These are phyloP conservation scores for Enteromius treurensis DNA, from an alignment of 2,797 vertebrate species.

Conservation along the genomic window DNA sequence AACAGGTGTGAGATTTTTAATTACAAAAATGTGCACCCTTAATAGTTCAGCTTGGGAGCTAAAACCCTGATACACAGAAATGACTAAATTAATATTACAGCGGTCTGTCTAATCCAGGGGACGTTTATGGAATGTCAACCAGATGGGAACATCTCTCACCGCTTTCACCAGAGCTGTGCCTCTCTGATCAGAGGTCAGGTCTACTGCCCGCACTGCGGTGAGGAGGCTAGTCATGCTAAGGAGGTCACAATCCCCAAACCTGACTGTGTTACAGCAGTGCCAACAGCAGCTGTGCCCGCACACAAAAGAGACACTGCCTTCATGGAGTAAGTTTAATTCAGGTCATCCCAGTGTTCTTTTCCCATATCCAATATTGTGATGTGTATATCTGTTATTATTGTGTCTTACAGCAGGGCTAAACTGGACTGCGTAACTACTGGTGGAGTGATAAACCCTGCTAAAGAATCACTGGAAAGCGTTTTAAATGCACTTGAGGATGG, in stretches of 20 bases:
- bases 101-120: constrained; percentile 76
- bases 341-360: not conserved
- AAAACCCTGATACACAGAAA: not conserved
- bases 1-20: not conserved
- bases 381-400: constrained; percentile 11
- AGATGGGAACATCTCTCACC: constrained; percentile 92
- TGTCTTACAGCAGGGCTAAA: constrained; percentile 41
- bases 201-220: constrained; percentile 96
- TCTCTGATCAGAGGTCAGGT: constrained; percentile 85
- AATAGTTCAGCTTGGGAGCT: not conserved
- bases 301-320: constrained; percentile 82
- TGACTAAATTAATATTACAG: constrained; percentile 27
- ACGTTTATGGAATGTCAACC: constrained; percentile 96
- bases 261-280: constrained; percentile 68
- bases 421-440: constrained; percentile 45
- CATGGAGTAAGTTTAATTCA: constrained; percentile 55
- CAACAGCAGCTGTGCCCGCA: constrained; percentile 76
- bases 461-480: constrained; percentile 90
- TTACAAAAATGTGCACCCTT: not conserved
- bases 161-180: constrained; percentile 91
- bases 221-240: constrained; percentile 87
- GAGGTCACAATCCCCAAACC: constrained; percentile 86
- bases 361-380: not conserved
- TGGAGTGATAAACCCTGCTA: constrained; percentile 76
- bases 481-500: constrained; percentile 91